A percentile compares a stretch with the other conserved stretches of the same genome.
phyloP scores from a whole-genome alignment of 2,888 invertebrate genomes.

The Exephanes ischioxanthus region DNA sequence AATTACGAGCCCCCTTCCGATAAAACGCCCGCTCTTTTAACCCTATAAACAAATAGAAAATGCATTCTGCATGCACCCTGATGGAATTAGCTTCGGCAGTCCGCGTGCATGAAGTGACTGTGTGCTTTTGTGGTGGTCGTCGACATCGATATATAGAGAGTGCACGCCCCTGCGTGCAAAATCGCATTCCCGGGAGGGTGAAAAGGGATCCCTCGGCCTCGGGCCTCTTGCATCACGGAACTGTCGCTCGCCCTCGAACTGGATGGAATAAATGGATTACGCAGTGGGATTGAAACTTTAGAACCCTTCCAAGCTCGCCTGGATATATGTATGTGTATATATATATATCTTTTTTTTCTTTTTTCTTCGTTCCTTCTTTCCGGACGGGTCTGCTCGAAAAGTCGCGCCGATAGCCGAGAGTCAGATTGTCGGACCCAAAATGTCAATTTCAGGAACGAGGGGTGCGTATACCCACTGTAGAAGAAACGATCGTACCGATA shows the following conservation, averaged over 20 bases:
- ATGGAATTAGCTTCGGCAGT: conserved; percentile 18
- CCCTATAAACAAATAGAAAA: background rate
- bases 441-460: conserved; percentile 49
- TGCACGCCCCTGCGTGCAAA: conserved; percentile 39
- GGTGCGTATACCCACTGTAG: conserved; percentile 9
- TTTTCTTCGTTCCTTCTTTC: conserved; percentile 31
- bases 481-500: conserved; percentile 55
- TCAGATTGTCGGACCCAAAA: conserved; percentile 54
- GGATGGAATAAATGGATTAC: conserved; percentile 68
- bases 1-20: background rate
- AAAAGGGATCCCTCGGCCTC: conserved; percentile 52
- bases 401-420: conserved; percentile 23
- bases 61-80: conserved; percentile 19
- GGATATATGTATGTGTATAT: conserved; percentile 1
- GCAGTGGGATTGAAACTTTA: conserved; percentile 67
- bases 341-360: conserved; percentile 31
- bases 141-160: conserved; percentile 22
- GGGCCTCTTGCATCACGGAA: conserved; percentile 1
- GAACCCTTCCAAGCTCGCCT: conserved; percentile 52
- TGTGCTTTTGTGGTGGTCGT: conserved; percentile 35
- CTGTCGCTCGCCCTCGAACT: conserved; percentile 53
- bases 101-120: conserved; percentile 1
- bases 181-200: conserved; percentile 47
- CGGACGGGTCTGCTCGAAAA: conserved; percentile 25
- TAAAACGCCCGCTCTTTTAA: conserved; percentile 6